Base-by-base conservation (phyloP, 1,140 invertebrate genomes). In the Ptiloglossa arizonensis region DNA sequence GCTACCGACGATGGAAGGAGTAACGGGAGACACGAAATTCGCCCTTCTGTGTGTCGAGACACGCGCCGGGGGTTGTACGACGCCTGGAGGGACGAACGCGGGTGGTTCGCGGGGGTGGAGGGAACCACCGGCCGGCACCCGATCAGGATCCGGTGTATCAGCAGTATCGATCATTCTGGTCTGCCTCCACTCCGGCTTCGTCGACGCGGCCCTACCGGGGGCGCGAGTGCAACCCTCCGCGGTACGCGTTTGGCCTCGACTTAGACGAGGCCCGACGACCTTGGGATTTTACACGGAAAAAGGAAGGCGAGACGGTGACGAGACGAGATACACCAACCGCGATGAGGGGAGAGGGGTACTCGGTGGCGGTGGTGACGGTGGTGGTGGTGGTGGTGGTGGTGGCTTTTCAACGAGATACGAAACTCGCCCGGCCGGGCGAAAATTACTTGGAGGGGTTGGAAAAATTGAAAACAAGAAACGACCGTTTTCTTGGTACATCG, bases 81-180 rank as follows among this genome's bases (percentile, higher is more conserved):
- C 27, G 24, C 29, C 22, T 17, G 27, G 32, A 63, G 64, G 19
- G n/a, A n/a, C n/a, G n/a, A n/a, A n/a, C n/a, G n/a, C n/a, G n/a
- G n/a, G n/a, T n/a, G n/a, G n/a, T n/a, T n/a, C n/a, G n/a, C n/a
- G n/a, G 29, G 44, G 62, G n/a, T 22, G 22, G 5, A 15, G 17
- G 29, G n/a, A 11, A 17, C 22, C n/a, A 41, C 62, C 56, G 38
- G 32, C 24, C 54, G 32, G 64, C 41, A 38, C 41, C 5, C 59
- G 82, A 84, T 86, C 75, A 24, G 67, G 80, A 81, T 76, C 59
- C 71, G 70, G 41, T 69, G 66, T 76, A 72, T 82, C 62, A 79
- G 79, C 82, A 86, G 79, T 86, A 84, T 86, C 75, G 79, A 86
- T 86, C 79, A 86, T 86, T 79, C 44, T 46, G 32, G 41, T n/a